These are phyloP conservation scores for Actinostola sp. DNA, from an alignment of 92 coral and sea anemone genomes.

Conservation along the genomic window DNA sequence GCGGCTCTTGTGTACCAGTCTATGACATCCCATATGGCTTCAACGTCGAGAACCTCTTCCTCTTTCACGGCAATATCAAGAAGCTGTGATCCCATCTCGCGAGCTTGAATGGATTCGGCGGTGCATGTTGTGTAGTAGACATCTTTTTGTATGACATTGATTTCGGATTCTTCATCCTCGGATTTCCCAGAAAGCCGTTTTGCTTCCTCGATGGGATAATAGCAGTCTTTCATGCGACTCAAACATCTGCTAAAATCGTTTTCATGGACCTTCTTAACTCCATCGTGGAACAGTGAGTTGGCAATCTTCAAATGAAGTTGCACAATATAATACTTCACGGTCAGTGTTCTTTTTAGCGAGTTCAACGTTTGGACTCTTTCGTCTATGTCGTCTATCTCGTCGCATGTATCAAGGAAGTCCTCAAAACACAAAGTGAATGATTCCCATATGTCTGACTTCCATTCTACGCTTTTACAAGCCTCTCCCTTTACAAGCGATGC, in stretches of 20 bases:
- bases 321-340: slow-evolving; percentile 23
- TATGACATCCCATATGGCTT: slow-evolving; percentile 81
- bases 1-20: slow-evolving; percentile 90
- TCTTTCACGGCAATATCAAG: slow-evolving; percentile 55
- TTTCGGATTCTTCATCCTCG: slow-evolving; percentile 32
- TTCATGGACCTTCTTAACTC: slow-evolving; percentile 63
- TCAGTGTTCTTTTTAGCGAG: slow-evolving; percentile 19
- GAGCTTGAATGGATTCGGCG: slow-evolving; percentile 85
- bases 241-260: slow-evolving; percentile 72
- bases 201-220: slow-evolving; percentile 86
- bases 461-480: slow-evolving; percentile 51
- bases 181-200: slow-evolving; percentile 46
- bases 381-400: slow-evolving; percentile 30
- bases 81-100: slow-evolving; percentile 63
- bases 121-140: slow-evolving; percentile 68
- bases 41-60: slow-evolving; percentile 75
- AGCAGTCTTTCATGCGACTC: slow-evolving; percentile 82
- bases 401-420: slow-evolving; percentile 51
- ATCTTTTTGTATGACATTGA: slow-evolving; percentile 62
- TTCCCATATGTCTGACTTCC: slow-evolving; percentile 61
- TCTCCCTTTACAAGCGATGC: slow-evolving; percentile 57
- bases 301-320: slow-evolving; percentile 61
- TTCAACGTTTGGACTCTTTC: slow-evolving; percentile 52
- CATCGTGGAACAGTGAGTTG: slow-evolving; percentile 69
- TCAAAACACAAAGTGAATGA: slow-evolving; percentile 65